Conservation (phyloP, 2,113 vertebrate species). For the Tragelaphus imberbis region DNA sequence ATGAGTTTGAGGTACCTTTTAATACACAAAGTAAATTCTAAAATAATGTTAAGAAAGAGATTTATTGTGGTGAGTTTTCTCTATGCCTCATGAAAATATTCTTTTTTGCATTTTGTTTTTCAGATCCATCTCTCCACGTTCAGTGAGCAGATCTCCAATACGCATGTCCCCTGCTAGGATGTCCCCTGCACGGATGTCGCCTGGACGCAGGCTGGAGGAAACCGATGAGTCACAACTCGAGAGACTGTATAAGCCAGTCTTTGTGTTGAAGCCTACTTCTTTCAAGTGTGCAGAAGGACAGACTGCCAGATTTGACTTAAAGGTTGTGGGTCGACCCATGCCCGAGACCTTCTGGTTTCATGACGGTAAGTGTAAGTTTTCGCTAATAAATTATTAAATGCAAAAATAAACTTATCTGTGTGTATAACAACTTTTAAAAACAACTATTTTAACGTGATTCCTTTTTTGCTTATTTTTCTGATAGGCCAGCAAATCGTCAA, state of each 20-base stretch:
- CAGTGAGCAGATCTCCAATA: constrained; percentile 88
- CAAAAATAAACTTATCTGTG: neutral
- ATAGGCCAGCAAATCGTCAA: constrained; percentile 94
- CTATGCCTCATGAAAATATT: neutral
- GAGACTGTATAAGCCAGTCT: constrained; percentile 97
- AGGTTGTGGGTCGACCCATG: constrained; percentile 98
- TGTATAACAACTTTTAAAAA: neutral
- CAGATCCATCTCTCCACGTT: constrained; percentile 93
- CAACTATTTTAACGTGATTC: neutral
- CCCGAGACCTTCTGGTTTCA: constrained; percentile 99
- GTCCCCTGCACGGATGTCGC: constrained; percentile 89
- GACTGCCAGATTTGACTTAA: constrained; percentile 97
- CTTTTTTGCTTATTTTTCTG: neutral
- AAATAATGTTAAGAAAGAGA: neutral
- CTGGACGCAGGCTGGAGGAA: constrained; percentile 94
- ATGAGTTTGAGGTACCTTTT: neutral
- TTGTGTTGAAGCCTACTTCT: constrained; percentile 94
- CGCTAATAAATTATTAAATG: neutral
- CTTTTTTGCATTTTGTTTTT: constrained; percentile 7
- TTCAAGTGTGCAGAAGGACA: constrained; percentile 95
- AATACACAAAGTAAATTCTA: neutral
- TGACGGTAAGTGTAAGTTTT: constrained; percentile 82
- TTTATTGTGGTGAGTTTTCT: neutral
- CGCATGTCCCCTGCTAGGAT: constrained; percentile 87
- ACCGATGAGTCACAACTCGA: constrained; percentile 94